phyloP scores from a whole-genome alignment of 2,797 vertebrate genomes.

The Rhinella marina region DNA sequence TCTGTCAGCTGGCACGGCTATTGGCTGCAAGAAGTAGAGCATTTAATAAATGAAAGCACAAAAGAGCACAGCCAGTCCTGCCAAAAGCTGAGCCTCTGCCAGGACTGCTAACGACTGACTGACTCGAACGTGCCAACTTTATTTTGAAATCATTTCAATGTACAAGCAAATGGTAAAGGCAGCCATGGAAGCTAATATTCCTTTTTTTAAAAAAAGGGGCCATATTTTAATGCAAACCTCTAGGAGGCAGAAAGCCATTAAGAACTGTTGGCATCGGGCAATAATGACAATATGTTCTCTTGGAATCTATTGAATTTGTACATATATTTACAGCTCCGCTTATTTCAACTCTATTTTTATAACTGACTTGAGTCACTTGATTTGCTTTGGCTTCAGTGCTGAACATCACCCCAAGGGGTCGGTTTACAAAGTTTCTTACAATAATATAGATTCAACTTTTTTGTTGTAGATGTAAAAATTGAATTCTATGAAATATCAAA shows the following conservation, averaged over 20 bases:
- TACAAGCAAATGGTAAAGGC: conserved; percentile 5
- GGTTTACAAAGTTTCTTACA: background rate
- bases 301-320: background rate
- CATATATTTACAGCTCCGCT: background rate
- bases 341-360: conserved; percentile 17
- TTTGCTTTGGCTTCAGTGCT: background rate
- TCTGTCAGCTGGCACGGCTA: conserved; percentile 25
- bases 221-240: conserved; percentile 18
- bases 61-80: conserved; percentile 52
- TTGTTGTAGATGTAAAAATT: background rate
- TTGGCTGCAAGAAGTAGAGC: conserved; percentile 45
- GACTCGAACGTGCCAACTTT: conserved; percentile 34
- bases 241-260: background rate
- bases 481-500: background rate
- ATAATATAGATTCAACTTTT: background rate
- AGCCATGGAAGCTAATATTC: conserved; percentile 5
- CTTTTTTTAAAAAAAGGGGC: background rate
- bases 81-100: conserved; percentile 8
- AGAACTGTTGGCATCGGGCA: background rate
- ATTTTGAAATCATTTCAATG: conserved; percentile 52
- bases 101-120: conserved; percentile 44
- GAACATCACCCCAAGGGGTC: background rate
- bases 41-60: conserved; percentile 52
- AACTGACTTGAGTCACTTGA: background rate
- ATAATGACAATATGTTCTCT: conserved; percentile 29